phyloP scores from a whole-genome alignment of 2,797 vertebrate species.

The Epinephelus coioides region DNA sequence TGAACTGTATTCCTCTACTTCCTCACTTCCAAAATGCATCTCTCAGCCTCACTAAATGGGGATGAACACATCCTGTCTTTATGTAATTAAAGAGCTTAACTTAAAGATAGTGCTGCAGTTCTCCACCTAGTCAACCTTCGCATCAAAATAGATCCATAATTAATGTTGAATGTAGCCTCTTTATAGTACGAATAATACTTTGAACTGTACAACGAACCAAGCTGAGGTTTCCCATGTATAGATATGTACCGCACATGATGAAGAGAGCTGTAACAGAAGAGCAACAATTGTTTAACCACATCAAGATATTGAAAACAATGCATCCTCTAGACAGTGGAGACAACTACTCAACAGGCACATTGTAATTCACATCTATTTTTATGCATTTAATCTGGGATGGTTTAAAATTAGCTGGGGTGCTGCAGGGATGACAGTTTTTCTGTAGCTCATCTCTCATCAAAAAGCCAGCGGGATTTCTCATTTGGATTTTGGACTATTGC shows the following conservation, averaged over 20 bases:
- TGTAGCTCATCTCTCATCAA: too few relatives aligned
- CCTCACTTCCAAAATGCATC: background rate
- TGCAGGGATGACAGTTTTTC: too few relatives aligned
- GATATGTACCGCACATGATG: background rate
- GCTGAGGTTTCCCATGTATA: background rate
- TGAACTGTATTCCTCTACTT: slow-evolving; percentile 2
- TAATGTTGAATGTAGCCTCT: too few relatives aligned
- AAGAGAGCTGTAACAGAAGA: background rate
- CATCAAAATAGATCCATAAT: background rate
- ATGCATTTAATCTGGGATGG: slow-evolving; percentile 9
- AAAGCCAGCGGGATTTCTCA: too few relatives aligned
- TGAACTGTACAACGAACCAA: background rate
- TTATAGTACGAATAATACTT: background rate
- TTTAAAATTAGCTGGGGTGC: background rate
- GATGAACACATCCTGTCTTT: background rate
- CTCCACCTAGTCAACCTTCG: background rate
- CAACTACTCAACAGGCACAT: background rate
- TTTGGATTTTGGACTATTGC: too few relatives aligned
- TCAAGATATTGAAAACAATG: slow-evolving; percentile 8
- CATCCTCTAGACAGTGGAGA: background rate
- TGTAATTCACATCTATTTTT: background rate
- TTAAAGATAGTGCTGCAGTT: background rate
- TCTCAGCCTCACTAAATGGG: background rate
- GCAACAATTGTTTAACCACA: slow-evolving; percentile 6
- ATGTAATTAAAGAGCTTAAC: background rate